phyloP scores from a whole-genome alignment of 1,140 invertebrate genomes.

The Neuroterus valhalla region DNA sequence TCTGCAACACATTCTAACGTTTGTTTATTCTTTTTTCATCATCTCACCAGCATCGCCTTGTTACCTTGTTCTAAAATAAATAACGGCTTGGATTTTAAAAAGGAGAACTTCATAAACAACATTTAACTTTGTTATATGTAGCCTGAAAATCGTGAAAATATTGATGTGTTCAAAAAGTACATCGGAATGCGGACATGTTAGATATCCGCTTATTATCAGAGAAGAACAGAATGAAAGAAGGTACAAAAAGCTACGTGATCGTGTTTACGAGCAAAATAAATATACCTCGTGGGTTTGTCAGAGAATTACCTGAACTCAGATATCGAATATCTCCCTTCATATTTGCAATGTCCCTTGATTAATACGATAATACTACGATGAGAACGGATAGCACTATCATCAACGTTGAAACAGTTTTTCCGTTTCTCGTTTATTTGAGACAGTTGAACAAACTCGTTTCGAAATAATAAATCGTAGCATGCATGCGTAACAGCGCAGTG shows the following conservation, averaged over 20 bases:
- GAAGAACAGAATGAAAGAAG: background rate
- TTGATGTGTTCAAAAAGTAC: slow-evolving; percentile 7
- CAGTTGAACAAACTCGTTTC: background rate
- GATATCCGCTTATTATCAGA: background rate
- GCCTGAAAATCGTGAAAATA: background rate
- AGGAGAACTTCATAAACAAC: background rate
- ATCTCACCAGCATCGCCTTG: no score
- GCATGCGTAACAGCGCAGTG: no score
- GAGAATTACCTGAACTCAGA: slow-evolving; percentile 9
- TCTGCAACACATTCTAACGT: no score
- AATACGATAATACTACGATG: background rate
- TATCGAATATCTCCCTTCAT: slow-evolving; percentile 7
- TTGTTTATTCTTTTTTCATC: no score
- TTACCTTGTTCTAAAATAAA: slow-evolving; percentile 1
- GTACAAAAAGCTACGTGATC: background rate
- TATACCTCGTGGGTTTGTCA: slow-evolving; percentile 13
- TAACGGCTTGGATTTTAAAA: background rate
- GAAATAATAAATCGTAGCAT: background rate
- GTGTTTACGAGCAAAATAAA: slow-evolving; percentile 22
- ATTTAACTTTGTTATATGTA: background rate
- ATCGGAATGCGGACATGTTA: background rate
- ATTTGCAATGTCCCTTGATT: background rate
- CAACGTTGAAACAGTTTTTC: background rate
- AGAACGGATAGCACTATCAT: background rate
- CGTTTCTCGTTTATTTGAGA: slow-evolving; percentile 3